Conservation (phyloP, 1,140 invertebrate genomes). For the Odontomachus brunneus region DNA sequence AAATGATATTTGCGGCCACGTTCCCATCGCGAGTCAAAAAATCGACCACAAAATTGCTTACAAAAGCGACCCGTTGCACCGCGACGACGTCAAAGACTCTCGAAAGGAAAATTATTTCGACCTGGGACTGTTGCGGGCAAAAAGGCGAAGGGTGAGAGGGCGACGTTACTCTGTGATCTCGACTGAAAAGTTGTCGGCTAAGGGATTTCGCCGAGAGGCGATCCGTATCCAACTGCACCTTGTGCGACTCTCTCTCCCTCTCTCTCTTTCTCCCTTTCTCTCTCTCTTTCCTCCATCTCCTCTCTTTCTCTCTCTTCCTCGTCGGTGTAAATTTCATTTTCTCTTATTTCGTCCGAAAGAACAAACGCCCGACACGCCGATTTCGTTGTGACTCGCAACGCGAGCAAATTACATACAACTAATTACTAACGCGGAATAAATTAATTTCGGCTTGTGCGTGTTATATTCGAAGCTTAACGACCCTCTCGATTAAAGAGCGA, state of each 20-base stretch:
- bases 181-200: conserved; percentile 20
- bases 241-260: not conserved
- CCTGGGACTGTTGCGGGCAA: not conserved
- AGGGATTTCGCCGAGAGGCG: not conserved
- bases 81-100: not conserved
- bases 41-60: conserved; percentile 12
- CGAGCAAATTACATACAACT: conserved; percentile 10
- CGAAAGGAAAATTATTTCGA: conserved; percentile 41
- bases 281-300: not conserved
- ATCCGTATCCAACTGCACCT: not conserved
- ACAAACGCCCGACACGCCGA: conserved; percentile 8
- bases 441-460: conserved; percentile 24
- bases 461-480: not conserved
- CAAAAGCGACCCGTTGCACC: not conserved
- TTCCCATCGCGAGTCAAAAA: conserved; percentile 12
- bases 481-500: conserved; percentile 28
- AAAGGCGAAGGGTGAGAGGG: not conserved
- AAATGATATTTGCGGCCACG: not conserved
- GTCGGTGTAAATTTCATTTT: conserved; percentile 25
- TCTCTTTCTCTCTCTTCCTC: not conserved
- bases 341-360: not conserved
- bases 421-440: conserved; percentile 36
- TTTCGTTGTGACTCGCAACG: conserved; percentile 14
- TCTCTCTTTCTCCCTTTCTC: not conserved
- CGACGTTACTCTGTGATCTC: not conserved